These are phyloP conservation scores for Aratinga solstitialis DNA, from an alignment of 2,797 vertebrate genomes.

Conservation along the genomic window DNA sequence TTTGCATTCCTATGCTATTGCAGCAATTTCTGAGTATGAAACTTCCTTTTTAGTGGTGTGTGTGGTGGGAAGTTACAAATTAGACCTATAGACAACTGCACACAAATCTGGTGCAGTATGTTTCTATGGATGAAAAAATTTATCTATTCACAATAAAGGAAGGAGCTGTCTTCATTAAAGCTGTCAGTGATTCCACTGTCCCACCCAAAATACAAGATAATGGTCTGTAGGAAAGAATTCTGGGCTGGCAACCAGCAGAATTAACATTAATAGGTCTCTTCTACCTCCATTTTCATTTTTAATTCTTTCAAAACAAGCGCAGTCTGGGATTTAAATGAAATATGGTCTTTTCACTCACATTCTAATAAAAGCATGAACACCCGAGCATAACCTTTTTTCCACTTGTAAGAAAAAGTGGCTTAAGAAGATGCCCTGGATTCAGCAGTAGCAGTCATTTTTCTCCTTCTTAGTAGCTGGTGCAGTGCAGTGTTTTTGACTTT, in stretches of 20 bases:
- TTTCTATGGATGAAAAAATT: not conserved
- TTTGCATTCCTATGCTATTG: slow-evolving; percentile 10
- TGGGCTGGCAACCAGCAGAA: not conserved
- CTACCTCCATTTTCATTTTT: not conserved
- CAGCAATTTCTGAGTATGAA: not conserved
- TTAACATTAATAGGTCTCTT: not conserved
- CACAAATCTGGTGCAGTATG: not conserved
- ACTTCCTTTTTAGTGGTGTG: not conserved
- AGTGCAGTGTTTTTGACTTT: no score
- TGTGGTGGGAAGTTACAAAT: not conserved
- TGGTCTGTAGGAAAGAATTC: not conserved
- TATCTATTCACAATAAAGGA: not conserved
- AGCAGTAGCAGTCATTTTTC: no score
- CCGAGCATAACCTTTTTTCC: not conserved
- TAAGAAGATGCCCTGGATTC: not conserved
- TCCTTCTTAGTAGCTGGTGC: no score
- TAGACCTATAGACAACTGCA: not conserved
- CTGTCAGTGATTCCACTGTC: not conserved
- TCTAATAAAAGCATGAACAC: not conserved
- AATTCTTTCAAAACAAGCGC: not conserved
- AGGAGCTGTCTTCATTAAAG: not conserved
- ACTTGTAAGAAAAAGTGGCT: not conserved
- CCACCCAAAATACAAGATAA: not conserved
- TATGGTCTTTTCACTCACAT: not conserved
- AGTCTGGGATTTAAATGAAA: not conserved